These are phyloP conservation scores for Drosophila siamana DNA, from an alignment of 2,888 invertebrate species.

Conservation along the genomic window DNA sequence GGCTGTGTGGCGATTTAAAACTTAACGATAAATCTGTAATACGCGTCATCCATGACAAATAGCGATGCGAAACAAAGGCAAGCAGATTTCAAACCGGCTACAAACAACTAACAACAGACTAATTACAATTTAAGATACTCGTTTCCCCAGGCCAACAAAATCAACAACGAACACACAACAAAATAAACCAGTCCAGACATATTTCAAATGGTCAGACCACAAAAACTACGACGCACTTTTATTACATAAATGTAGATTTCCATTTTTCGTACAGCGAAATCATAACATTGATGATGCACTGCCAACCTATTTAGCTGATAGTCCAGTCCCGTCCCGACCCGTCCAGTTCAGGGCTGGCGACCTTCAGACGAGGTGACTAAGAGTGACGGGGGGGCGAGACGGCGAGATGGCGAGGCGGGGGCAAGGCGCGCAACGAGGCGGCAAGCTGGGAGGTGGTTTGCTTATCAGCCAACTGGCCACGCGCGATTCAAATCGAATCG, in stretches of 20 bases:
- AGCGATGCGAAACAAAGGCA: conserved; percentile 11
- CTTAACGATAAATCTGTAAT: conserved; percentile 23
- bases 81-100: conserved; percentile 59
- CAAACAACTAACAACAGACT: conserved; percentile 33
- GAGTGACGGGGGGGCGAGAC: not conserved
- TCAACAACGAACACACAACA: not conserved
- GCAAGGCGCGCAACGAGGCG: not conserved
- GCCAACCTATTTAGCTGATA: conserved; percentile 24
- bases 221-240: conserved; percentile 68
- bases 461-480: conserved; percentile 49
- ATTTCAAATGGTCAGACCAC: conserved; percentile 22
- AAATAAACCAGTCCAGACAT: conserved; percentile 58
- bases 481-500: conserved; percentile 26
- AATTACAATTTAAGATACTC: conserved; percentile 53
- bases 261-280: not conserved
- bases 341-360: conserved; percentile 31
- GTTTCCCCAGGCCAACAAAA: conserved; percentile 26
- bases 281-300: conserved; percentile 15
- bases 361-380: conserved; percentile 36
- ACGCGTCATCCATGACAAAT: conserved; percentile 10
- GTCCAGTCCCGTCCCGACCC: no score
- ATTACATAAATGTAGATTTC: conserved; percentile 4
- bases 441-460: not conserved
- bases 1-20: no score
- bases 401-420: not conserved